Evolutionary conservation across 2,113 vertebrate species (phyloP).

Genomic region (Camelus bactrianus): DNA sequence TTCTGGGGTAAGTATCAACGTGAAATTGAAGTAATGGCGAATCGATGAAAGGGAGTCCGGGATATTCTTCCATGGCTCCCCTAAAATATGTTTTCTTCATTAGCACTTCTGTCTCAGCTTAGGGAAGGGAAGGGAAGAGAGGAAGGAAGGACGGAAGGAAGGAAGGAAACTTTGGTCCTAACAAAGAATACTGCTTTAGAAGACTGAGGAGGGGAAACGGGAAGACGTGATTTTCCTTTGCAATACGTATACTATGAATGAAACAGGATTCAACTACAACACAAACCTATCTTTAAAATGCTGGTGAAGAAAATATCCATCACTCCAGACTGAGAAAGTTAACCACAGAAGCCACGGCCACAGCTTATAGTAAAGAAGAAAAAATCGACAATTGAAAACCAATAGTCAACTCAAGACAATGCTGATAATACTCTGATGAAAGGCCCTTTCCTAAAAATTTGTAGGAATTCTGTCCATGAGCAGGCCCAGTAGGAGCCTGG

Average conservation of each 20-base stretch:
- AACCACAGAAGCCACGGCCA: background rate
- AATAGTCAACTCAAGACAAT: background rate
- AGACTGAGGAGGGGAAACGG: background rate
- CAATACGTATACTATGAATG: background rate
- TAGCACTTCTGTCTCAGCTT: background rate
- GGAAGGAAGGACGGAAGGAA: background rate
- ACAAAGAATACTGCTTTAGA: background rate
- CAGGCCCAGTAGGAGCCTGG: background rate
- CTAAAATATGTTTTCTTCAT: background rate
- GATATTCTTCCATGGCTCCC: background rate
- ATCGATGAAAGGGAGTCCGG: background rate
- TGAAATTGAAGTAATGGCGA: background rate
- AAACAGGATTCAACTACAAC: background rate
- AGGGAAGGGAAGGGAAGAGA: background rate
- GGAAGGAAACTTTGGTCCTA: background rate
- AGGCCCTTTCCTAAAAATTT: background rate
- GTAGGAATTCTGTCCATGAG: background rate
- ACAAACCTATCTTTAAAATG: conserved; percentile 33
- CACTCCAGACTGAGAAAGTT: background rate
- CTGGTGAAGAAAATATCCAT: background rate
- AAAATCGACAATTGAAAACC: background rate
- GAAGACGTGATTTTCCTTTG: conserved; percentile 4
- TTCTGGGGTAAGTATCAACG: background rate
- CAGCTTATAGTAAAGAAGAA: background rate
- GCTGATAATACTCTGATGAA: background rate